Evolutionary conservation across 2,797 vertebrate genomes (phyloP).

Genomic region (Argyrosomus regius): DNA sequence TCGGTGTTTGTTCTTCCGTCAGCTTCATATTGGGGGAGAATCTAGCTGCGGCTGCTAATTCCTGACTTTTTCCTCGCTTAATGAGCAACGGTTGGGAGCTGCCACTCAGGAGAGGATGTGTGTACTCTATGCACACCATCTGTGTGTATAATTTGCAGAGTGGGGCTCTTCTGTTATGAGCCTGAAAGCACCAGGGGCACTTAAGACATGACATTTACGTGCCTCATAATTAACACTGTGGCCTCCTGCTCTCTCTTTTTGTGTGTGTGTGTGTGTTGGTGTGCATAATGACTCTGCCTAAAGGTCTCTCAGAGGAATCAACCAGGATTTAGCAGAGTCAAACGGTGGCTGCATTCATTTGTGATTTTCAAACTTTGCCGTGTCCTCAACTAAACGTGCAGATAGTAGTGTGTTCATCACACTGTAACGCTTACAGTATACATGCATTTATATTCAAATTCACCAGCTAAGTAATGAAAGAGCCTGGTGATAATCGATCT

Average conservation of each 20-base stretch:
- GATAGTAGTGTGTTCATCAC: not conserved
- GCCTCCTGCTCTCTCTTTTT: slow-evolving; percentile 15
- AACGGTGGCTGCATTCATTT: slow-evolving; percentile 21
- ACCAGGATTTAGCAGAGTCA: not conserved
- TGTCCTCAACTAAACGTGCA: not conserved
- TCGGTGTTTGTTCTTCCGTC: slow-evolving; percentile 59
- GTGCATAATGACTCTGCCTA: slow-evolving; percentile 48
- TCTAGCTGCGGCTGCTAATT: slow-evolving; percentile 45
- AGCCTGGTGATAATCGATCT: not conserved
- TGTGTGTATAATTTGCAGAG: slow-evolving; percentile 46
- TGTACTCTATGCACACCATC: slow-evolving; percentile 38
- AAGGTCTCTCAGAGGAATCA: slow-evolving; percentile 51
- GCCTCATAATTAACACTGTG: slow-evolving; percentile 72
- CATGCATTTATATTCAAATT: not conserved
- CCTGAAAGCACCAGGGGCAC: slow-evolving; percentile 69
- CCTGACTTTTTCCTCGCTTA: slow-evolving; percentile 55
- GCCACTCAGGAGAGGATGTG: slow-evolving; percentile 55
- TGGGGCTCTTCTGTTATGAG: slow-evolving; percentile 65
- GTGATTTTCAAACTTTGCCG: slow-evolving; percentile 25
- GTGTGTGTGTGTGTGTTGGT: slow-evolving; percentile 7
- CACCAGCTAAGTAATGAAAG: slow-evolving; percentile 10
- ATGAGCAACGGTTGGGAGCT: slow-evolving; percentile 65
- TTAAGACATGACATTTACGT: slow-evolving; percentile 80
- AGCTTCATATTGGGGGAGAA: slow-evolving; percentile 48
- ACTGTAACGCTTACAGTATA: not conserved